Evolutionary conservation across 2,797 vertebrate species (phyloP), one percentile per base, ranked within the genome.

Genomic region (Staurois parvus): DNA sequence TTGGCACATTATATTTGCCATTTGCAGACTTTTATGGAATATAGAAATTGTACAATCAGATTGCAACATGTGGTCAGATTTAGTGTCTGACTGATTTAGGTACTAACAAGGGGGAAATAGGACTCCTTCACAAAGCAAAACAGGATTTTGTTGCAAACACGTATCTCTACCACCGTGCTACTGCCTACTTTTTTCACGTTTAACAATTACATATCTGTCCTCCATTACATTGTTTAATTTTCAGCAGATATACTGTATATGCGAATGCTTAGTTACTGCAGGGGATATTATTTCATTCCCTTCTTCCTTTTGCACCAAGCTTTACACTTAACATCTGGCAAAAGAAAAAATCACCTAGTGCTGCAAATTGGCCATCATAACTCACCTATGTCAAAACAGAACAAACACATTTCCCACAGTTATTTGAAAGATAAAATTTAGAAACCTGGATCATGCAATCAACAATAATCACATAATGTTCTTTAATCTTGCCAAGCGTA

Each of bases 401-500:
- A 81, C 70, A 81, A 72, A 40, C 45, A 72, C 59, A 34, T 81
- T 26, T 59, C 69, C 69, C 26, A 42, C 79, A 37, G 67, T n/a
- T 62, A 59, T 45, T 56, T 72, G 15, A 68, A 79, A 80, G 62
- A 72, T 24, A 72, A 59, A 19, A 62, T 59, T 37, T n/a, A 72
- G n/a, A 62, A 28, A 72, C 32, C 15, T 40, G 32, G 30, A 72
- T 28, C 6, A 10, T 3, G n/a, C 52, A 64, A 72, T 62, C 79
- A 72, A 28, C 79, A 81, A 42, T 72, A 72, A 81, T 81, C 68
- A 81, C 32, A n/a, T 37, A 42, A 62, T 81, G 52, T 62, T 64
- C 4, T 30, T 72, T 37, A 59, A 72, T 62, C 48, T 62, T 21
- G 32, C 32, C 52, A 24, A 64, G 32, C 24, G 10, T 81, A 62